Base-by-base conservation (phyloP, 2,797 vertebrate genomes). In the Fistularia commersonii region DNA sequence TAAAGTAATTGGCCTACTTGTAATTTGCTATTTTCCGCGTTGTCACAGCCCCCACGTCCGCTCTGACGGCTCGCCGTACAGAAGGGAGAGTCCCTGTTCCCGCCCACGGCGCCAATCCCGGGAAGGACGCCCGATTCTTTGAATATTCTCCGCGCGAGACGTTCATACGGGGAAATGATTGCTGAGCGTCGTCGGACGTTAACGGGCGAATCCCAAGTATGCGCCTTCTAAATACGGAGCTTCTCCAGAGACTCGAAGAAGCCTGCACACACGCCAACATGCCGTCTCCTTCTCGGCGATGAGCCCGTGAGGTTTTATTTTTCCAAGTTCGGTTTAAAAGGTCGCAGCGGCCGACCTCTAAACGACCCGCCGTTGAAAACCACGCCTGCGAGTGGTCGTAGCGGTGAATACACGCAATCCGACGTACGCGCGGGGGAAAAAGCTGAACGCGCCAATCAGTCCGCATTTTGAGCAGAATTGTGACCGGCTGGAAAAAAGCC, bases 331-430 rank as follows among this genome's bases (percentile, higher is more conserved):
- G 51, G 58, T 62, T 41, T 35, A 48, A 52, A 35, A 67, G 31
- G 15, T 47, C 44, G 15, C 15, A 38, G 15, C n/a, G 15, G 32
- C 42, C 50, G 61, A 77, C 62, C 48, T 42, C 51, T 11, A 47
- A 50, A n/a, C 56, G 50, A 77, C 42, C 52, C 43, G 23, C 42
- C 35, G 51, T 66, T 69, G 35, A 76, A 23, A 66, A 64, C 51
- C 57, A 64, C 45, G n/a, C 14, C 55, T 46, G 55, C 9, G 47
- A 66, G 41, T 6, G 7, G 35, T 53, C 34, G 23, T 6, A 49
- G 41, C n/a, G 57, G 53, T 14, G 46, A 63, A 57, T 11, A 55
- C 11, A 59, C n/a, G 51, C 32, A 57, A 51, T 14, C 41, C 32
- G 40, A 56, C 23, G 69, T 42, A 54, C 39, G 2, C 41, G 15